A percentile compares a stretch with the other conserved stretches of the same genome.
These are phyloP conservation scores for Seira sanloemensis DNA, from an alignment of 2,888 invertebrate genomes.

Conservation along the genomic window DNA sequence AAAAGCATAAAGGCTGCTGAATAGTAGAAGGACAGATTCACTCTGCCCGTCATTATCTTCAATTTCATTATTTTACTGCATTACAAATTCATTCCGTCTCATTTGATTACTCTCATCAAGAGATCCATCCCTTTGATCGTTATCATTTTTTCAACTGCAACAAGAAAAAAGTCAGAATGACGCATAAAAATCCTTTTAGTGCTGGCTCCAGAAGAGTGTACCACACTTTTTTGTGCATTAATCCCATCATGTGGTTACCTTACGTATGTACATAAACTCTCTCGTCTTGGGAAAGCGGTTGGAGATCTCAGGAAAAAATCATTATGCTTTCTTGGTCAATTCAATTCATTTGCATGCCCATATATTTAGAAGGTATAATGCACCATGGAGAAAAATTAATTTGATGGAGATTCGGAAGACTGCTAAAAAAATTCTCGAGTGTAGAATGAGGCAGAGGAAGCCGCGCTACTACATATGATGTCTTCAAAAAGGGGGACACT, in stretches of 20 bases:
- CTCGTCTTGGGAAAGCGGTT: too few relatives aligned
- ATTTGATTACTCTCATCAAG: constrained; percentile 48
- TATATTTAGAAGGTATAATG: neutral
- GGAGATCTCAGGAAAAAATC: constrained; percentile 49
- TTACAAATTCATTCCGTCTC: constrained; percentile 63
- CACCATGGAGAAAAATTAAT: constrained; percentile 20
- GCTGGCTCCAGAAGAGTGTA: constrained; percentile 27
- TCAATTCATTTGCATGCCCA: constrained; percentile 22
- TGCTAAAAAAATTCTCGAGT: too few relatives aligned
- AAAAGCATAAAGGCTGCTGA: neutral
- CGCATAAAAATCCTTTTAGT: too few relatives aligned
- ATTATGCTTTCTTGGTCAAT: constrained; percentile 34
- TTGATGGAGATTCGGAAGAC: too few relatives aligned
- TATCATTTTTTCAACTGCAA: neutral
- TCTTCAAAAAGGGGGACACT: constrained; percentile 2
- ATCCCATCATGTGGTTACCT: too few relatives aligned
- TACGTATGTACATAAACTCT: too few relatives aligned
- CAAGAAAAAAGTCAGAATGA: too few relatives aligned
- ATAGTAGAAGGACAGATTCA: constrained; percentile 17
- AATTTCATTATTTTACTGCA: constrained; percentile 54
- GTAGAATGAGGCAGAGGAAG: constrained; percentile 36
- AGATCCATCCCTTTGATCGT: neutral
- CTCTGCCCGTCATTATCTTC: constrained; percentile 33
- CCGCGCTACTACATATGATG: constrained; percentile 7
- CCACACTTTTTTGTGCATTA: too few relatives aligned